phyloP scores from a whole-genome alignment of 1,140 invertebrate species.

The Oedothorax gibbosus region DNA sequence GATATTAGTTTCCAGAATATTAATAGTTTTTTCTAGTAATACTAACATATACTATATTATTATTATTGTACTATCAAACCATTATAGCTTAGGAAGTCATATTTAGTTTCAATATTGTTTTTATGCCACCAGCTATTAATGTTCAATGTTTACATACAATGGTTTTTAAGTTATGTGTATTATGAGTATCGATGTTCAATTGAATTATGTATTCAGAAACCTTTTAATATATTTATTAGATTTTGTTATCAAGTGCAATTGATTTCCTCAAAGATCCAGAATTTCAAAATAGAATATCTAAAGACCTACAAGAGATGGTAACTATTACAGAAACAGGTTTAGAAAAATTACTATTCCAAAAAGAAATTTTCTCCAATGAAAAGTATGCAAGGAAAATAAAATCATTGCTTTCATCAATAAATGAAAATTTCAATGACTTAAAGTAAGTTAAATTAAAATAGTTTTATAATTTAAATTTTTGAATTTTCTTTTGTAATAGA shows the following conservation, averaged over 20 bases:
- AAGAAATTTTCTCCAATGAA: slow-evolving; percentile 1
- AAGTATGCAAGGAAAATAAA: not conserved
- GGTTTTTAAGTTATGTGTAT: too few relatives aligned
- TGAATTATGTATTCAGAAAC: not conserved
- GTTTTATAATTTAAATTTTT: not conserved
- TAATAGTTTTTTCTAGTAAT: too few relatives aligned
- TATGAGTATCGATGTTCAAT: too few relatives aligned
- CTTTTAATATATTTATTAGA: slow-evolving; percentile 2
- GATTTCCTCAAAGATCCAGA: not conserved
- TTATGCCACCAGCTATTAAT: too few relatives aligned
- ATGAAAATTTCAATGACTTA: slow-evolving; percentile 34
- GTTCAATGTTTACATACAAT: too few relatives aligned
- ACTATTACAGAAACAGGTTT: not conserved
- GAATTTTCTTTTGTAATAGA: not conserved
- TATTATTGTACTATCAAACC: too few relatives aligned
- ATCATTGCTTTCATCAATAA: slow-evolving; percentile 14
- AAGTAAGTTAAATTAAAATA: slow-evolving; percentile 7
- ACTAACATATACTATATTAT: too few relatives aligned
- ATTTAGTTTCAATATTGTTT: too few relatives aligned
- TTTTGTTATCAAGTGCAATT: slow-evolving; percentile 11
- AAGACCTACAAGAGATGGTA: not conserved
- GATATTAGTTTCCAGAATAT: too few relatives aligned
- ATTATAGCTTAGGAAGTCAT: too few relatives aligned
- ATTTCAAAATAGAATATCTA: not conserved
- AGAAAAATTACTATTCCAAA: not conserved